Evolutionary conservation across 2,888 invertebrate species (phyloP), one percentile per base, ranked within the genome.

Genomic region (Boloria selene): DNA sequence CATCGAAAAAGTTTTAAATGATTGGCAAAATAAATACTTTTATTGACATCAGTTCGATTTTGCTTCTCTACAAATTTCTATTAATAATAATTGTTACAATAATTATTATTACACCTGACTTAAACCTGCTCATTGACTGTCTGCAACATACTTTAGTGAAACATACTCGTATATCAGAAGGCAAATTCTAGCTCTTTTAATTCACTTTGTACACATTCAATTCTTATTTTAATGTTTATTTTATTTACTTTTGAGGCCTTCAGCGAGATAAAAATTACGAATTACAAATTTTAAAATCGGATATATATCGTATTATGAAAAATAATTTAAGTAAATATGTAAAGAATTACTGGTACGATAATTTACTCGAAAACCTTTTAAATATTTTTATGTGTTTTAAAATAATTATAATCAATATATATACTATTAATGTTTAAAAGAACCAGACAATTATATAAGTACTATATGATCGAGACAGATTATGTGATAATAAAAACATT

Each of bases 201-300:
- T 75, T 80, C 84, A 85, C 82, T 86, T 86, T 87, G 85, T 86
- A 87, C 86, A 86, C 82, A 79, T 78, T 38, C 10, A 22, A 38
- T 79, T 82, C 78, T 75, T 77, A 79, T 72, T 79, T 64, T 58
- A 42, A 42, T 58, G 18, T 50, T 18, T 53, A 18, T 50, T 22
- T 65, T 65, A 42, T 60, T 65, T 22, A 51, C 45, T 52, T 50
- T 62, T 54, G 52, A 65, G 55, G 65, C 47, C 51, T 47, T 63
- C 38, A 26, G 51, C 60, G 53, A 51, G 42, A 63, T 31, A 65
- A 22, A 50, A 22, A 38, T 45, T 62, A 49, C 38, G 38, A 42
- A 14, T 44, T 54, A 26, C 14, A 53, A 31, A 61, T 44, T 52
- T 26, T 54, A 3, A 14, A 22, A 14, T 17, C 31, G 31, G 7